phyloP scores from a whole-genome alignment of 1,140 invertebrate genomes.

The Gerris buenoi region DNA sequence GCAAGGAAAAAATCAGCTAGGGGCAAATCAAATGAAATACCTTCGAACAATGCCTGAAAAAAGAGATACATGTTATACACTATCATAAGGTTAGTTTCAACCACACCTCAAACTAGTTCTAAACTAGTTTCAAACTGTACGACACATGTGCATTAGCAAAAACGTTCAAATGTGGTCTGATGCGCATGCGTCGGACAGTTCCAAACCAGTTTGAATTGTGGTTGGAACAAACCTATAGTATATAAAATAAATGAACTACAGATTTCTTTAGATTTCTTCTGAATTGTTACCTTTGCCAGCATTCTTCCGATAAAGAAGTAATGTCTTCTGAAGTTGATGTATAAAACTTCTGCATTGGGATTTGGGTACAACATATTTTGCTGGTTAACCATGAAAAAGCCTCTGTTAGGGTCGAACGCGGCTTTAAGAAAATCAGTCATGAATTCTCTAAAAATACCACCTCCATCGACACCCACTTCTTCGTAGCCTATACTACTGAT shows the following conservation, averaged over 20 bases:
- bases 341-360: constrained; percentile 68
- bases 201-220: no score
- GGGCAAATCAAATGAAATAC: constrained; percentile 82
- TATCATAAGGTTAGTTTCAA: no score
- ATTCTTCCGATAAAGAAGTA: constrained; percentile 93
- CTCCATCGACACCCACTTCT: constrained; percentile 92
- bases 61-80: no score
- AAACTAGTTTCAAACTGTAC: no score
- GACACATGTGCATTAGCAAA: no score
- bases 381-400: constrained; percentile 79
- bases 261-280: neutral
- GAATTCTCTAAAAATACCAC: constrained; percentile 85
- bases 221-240: no score
- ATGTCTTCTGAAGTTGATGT: constrained; percentile 74
- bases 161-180: no score
- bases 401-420: constrained; percentile 90
- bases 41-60: constrained; percentile 78
- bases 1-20: constrained; percentile 85
- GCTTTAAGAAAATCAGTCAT: constrained; percentile 81
- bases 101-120: no score
- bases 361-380: constrained; percentile 93
- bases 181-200: no score
- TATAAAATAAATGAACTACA: no score
- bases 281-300: constrained; percentile 61
- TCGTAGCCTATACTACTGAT: constrained; percentile 78